Base-by-base conservation (phyloP, 92 coral and sea anemone species). In the Epizoanthus ramosus region DNA sequence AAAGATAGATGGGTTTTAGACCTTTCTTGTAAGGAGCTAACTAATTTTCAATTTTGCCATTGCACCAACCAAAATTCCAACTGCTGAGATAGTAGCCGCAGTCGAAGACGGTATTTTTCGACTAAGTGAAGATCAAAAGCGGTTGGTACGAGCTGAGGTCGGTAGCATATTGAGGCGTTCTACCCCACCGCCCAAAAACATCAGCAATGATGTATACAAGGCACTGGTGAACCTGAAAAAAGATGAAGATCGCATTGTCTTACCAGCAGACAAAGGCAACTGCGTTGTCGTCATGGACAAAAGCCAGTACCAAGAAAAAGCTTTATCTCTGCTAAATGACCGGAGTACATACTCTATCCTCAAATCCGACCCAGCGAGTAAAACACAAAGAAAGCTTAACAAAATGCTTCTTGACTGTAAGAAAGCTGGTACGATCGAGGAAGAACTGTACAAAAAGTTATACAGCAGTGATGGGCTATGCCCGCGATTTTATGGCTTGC, bases 351-450 rank as follows among this genome's bases (percentile, higher is more conserved):
- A 86, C 70, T 72, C 79, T 61, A 60, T 61, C 16, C 60, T 79
- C 22, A 28, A 12, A 14, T 56, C 79, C 24, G 79, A 81, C 47
- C 81, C 85, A 6, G 41, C 85, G 12, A 63, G 85, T 16, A 80
- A 71, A 39, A 71, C 58, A 53, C 74, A 47, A 71, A 86, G 84
- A 85, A 85, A 79, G 83, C 43, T 85, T 9, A 85, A 85, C 57
- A 67, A 24, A 83, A 22, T 54, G 76, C 61, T 86, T 21, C 85
- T 86, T 59, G 85, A 57, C 53, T 72, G 59, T 56, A 80, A 71
- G 39, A 80, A 80, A 52, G 68, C 68, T 69, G 84, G 71, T 41
- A 71, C 43, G 67, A 71, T 83, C 21, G 68, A 75, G 33, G 71
- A 71, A 22, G 13, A n/a, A 43, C 50, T 71, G 52, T 83, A 83